These are phyloP conservation scores for Fistularia tabacaria DNA, from an alignment of 2,797 vertebrate genomes.

Conservation along the genomic window DNA sequence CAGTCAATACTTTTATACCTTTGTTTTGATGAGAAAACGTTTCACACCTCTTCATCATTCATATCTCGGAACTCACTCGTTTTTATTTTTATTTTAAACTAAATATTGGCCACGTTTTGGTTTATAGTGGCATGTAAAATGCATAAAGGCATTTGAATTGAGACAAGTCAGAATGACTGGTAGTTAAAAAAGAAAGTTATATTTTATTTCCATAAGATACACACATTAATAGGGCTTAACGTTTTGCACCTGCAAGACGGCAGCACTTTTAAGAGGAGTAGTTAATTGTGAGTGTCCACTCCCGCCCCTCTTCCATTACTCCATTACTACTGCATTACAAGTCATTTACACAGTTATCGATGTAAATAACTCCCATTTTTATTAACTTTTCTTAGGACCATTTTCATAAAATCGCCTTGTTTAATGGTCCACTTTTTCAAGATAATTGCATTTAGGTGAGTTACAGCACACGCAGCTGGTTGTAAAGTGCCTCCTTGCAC, in stretches of 20 bases:
- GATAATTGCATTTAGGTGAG: slow-evolving; percentile 69
- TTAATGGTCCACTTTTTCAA: slow-evolving; percentile 68
- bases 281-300: slow-evolving; percentile 47
- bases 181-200: slow-evolving; percentile 18
- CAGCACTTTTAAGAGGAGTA: slow-evolving; percentile 53
- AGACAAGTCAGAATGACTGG: slow-evolving; percentile 30
- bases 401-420: slow-evolving; percentile 62
- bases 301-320: slow-evolving; percentile 55
- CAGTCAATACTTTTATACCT: too few species aligned
- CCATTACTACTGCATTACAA: slow-evolving; percentile 56
- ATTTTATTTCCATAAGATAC: slow-evolving; percentile 44
- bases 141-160: slow-evolving; percentile 14
- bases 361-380: slow-evolving; percentile 71
- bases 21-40: too few species aligned
- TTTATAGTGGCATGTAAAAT: slow-evolving; percentile 23
- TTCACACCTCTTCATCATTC: too few species aligned
- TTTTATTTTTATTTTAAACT: too few species aligned
- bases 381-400: slow-evolving; percentile 66
- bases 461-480: slow-evolving; percentile 57
- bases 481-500: slow-evolving; percentile 64
- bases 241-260: slow-evolving; percentile 55
- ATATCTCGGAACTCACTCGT: too few species aligned
- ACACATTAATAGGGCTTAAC: slow-evolving; percentile 21
- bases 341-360: slow-evolving; percentile 61
- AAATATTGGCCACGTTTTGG: neutral